A percentile compares a stretch with the other conserved stretches of the same genome.
Conservation (phyloP, 2,797 vertebrate genomes). For the Aphelocoma californica region DNA sequence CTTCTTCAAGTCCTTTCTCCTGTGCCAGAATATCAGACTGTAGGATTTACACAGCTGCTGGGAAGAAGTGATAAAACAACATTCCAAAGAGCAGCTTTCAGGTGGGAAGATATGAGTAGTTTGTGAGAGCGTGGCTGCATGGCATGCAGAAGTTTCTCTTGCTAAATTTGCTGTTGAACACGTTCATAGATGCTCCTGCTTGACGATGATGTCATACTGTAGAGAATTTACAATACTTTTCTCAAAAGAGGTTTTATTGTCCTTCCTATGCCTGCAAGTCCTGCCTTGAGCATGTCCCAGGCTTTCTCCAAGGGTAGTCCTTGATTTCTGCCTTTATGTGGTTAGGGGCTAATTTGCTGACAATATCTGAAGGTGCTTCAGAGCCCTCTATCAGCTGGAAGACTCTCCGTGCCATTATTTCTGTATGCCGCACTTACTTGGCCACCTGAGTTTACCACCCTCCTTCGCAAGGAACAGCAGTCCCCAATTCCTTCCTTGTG, state of each 20-base stretch:
- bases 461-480: not conserved
- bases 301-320: not conserved
- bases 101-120: constrained; percentile 26
- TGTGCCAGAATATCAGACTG: not conserved
- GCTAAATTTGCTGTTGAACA: not conserved
- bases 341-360: not conserved
- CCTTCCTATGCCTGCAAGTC: not conserved
- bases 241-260: not conserved
- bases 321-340: not conserved
- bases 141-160: not conserved
- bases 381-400: not conserved
- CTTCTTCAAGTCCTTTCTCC: not conserved
- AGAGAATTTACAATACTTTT: not conserved
- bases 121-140: not conserved
- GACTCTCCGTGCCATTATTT: not conserved
- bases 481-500: not conserved
- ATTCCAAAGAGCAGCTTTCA: constrained; percentile 28
- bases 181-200: not conserved
- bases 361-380: not conserved
- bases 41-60: constrained; percentile 39
- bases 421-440: not conserved
- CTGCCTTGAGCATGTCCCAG: not conserved
- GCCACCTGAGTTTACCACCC: not conserved
- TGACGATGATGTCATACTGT: not conserved
- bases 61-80: constrained; percentile 28